A percentile compares a stretch with the other conserved stretches of the same genome.
Evolutionary conservation across 1,140 invertebrate genomes (phyloP).

Genomic region (Drosophila lini): DNA sequence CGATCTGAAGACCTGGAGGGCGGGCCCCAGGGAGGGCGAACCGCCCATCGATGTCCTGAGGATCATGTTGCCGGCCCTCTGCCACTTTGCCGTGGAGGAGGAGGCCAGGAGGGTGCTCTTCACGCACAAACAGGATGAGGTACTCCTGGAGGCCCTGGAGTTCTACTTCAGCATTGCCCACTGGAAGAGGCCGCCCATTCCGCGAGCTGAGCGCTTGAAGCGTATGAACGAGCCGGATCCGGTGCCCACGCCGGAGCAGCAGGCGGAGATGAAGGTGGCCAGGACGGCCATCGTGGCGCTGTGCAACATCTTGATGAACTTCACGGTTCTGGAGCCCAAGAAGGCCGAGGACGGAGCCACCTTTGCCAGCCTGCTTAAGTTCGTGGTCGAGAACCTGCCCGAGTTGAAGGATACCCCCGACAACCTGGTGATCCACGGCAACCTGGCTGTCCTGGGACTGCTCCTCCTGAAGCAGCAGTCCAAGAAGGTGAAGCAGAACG

Average conservation of each 20-base stretch:
- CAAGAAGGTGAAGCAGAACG: constrained; percentile 92
- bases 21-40: constrained; percentile 87
- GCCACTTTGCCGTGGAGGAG: constrained; percentile 95
- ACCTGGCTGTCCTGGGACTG: constrained; percentile 92
- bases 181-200: constrained; percentile 92
- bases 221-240: constrained; percentile 89
- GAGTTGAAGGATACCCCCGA: constrained; percentile 92
- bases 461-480: constrained; percentile 93
- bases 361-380: constrained; percentile 93
- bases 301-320: constrained; percentile 96
- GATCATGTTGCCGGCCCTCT: constrained; percentile 93
- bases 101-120: constrained; percentile 92
- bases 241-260: constrained; percentile 88
- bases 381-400: constrained; percentile 94
- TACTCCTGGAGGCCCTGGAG: constrained; percentile 91
- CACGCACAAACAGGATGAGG: constrained; percentile 91
- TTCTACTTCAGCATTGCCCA: constrained; percentile 95
- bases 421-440: constrained; percentile 93
- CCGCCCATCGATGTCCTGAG: constrained; percentile 90
- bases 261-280: constrained; percentile 93
- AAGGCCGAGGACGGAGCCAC: constrained; percentile 90
- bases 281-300: constrained; percentile 93
- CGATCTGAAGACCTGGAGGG: constrained; percentile 85
- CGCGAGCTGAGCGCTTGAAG: constrained; percentile 90
- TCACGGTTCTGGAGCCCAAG: constrained; percentile 94